A percentile compares a stretch with the other conserved stretches of the same genome.
phyloP scores from a whole-genome alignment of 2,113 vertebrate species.

The Eonycteris spelaea region DNA sequence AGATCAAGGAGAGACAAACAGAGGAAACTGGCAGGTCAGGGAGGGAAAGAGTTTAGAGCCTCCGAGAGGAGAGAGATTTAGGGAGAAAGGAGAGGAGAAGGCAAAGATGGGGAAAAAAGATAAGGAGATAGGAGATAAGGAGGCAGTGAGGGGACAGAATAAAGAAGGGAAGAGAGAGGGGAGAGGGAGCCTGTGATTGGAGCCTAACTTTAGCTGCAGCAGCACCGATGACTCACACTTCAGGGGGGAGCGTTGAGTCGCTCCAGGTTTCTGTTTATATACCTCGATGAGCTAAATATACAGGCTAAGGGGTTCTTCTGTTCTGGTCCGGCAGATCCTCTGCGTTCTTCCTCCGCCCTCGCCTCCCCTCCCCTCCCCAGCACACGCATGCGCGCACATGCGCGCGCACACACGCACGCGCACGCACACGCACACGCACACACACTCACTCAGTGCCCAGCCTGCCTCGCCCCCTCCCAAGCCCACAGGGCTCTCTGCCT shows the following conservation, averaged over 20 bases:
- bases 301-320: slow-evolving; percentile 82
- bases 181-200: slow-evolving; percentile 79
- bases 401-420: background rate
- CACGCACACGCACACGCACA: background rate
- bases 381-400: background rate
- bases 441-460: background rate
- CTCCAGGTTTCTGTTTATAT: slow-evolving; percentile 86
- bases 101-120: background rate
- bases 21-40: background rate
- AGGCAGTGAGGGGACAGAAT: slow-evolving; percentile 56
- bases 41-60: background rate
- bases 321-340: slow-evolving; percentile 77
- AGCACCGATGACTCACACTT: slow-evolving; percentile 82
- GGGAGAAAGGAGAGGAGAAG: background rate
- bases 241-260: slow-evolving; percentile 81
- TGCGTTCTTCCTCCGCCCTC: slow-evolving; percentile 70
- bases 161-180: slow-evolving; percentile 7
- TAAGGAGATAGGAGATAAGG: slow-evolving; percentile 52
- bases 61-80: background rate
- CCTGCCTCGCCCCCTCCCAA: background rate
- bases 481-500: background rate
- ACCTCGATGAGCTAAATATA: slow-evolving; percentile 86
- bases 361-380: slow-evolving; percentile 47
- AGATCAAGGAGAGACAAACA: background rate
- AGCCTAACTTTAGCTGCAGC: slow-evolving; percentile 87